Percentiles rank a stretch among this genome's conserved stretches.
These are phyloP conservation scores for Limnephilus auricula DNA, from an alignment of 2,888 invertebrate genomes.

Conservation along the genomic window DNA sequence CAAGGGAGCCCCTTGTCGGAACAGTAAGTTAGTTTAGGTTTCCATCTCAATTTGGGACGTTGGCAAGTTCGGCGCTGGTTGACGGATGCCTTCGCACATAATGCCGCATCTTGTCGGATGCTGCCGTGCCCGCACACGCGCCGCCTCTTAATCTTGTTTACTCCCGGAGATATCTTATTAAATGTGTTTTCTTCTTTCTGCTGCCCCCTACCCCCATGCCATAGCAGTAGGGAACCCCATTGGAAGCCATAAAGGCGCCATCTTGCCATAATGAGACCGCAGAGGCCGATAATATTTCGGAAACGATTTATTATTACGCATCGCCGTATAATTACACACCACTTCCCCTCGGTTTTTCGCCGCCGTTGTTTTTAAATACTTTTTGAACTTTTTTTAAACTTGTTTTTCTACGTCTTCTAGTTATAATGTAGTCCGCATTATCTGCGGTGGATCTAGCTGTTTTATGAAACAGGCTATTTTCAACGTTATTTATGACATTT, in stretches of 20 bases:
- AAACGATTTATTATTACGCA: constrained; percentile 66
- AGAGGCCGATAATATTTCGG: constrained; percentile 66
- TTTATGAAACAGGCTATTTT: constrained; percentile 41
- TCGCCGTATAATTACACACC: constrained; percentile 65
- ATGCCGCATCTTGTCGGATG: background rate
- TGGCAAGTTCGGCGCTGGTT: background rate
- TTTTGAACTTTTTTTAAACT: constrained; percentile 40
- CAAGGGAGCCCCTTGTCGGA: background rate
- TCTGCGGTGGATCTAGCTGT: constrained; percentile 31
- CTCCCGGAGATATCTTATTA: constrained; percentile 65
- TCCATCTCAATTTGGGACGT: constrained; percentile 21
- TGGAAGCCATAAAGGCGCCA: constrained; percentile 63
- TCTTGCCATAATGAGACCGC: constrained; percentile 66
- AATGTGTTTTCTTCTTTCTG: constrained; percentile 60
- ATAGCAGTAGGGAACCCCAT: constrained; percentile 57
- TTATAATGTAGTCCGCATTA: constrained; percentile 49
- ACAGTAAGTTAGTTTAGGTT: background rate
- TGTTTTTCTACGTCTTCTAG: background rate
- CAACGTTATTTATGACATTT: constrained; percentile 26
- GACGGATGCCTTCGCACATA: constrained; percentile 31
- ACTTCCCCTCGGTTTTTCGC: constrained; percentile 48
- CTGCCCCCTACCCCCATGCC: constrained; percentile 60
- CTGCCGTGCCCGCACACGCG: constrained; percentile 50
- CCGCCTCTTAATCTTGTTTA: constrained; percentile 65
- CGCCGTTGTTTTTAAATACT: constrained; percentile 54